Percentiles rank a stretch among this genome's conserved stretches.
Evolutionary conservation across 2,888 invertebrate species (phyloP).

Genomic region (Eilema depressum): DNA sequence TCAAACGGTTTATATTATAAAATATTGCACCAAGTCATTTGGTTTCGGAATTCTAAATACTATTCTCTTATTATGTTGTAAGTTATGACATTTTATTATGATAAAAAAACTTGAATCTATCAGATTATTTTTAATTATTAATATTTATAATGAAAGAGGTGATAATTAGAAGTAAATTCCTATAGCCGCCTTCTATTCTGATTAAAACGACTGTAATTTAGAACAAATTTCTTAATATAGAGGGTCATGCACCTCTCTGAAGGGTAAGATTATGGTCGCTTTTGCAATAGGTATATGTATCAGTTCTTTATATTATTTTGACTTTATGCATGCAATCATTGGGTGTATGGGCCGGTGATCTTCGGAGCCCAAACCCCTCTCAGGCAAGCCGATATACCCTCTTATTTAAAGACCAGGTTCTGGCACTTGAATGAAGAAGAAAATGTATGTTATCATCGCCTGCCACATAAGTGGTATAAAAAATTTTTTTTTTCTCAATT

Average conservation of each 20-base stretch:
- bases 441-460: too few species aligned
- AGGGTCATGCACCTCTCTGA: not conserved
- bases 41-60: conserved; percentile 43
- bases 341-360: not conserved
- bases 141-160: not conserved
- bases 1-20: conserved; percentile 68
- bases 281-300: not conserved
- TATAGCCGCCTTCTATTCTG: not conserved
- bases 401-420: too few species aligned
- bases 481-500: too few species aligned
- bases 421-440: too few species aligned
- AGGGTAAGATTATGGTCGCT: not conserved
- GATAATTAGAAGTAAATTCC: not conserved
- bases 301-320: not conserved
- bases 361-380: not conserved
- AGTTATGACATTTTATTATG: conserved; percentile 36
- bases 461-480: too few species aligned
- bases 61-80: conserved; percentile 50
- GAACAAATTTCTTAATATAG: not conserved
- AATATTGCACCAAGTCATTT: conserved; percentile 64
- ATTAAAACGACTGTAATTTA: not conserved
- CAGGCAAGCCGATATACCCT: too few species aligned
- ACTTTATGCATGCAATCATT: not conserved
- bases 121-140: conserved; percentile 47
- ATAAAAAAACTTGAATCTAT: conserved; percentile 41